These are phyloP conservation scores for Tetramorium simillimum DNA, from an alignment of 1,140 invertebrate species.

Conservation along the genomic window DNA sequence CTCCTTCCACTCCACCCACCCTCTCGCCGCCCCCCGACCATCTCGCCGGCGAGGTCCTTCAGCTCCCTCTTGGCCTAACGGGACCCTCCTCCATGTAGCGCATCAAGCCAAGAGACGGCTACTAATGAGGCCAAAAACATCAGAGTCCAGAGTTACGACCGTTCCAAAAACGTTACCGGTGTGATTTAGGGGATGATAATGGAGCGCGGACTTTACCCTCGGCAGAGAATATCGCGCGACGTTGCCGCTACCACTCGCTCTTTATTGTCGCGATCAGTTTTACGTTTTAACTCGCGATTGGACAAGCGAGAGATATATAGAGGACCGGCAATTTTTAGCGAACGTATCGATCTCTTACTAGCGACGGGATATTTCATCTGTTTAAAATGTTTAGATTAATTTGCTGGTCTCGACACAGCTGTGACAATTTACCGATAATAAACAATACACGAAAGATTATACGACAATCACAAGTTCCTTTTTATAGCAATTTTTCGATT, in stretches of 20 bases:
- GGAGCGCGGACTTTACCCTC: slow-evolving; percentile 77
- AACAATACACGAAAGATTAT: not conserved
- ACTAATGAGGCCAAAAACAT: slow-evolving; percentile 85
- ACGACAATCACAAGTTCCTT: not conserved
- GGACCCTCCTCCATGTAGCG: slow-evolving; percentile 74
- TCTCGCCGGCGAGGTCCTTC: slow-evolving; percentile 32
- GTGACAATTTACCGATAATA: not conserved
- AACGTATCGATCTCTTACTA: slow-evolving; percentile 15
- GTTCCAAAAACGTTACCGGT: slow-evolving; percentile 82
- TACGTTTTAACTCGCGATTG: slow-evolving; percentile 27
- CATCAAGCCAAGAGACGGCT: slow-evolving; percentile 78
- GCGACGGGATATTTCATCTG: not conserved
- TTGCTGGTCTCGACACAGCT: not conserved
- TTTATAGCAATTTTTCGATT: not conserved
- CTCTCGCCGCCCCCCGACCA: slow-evolving; percentile 53
- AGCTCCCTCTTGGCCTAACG: slow-evolving; percentile 65
- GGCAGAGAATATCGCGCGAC: slow-evolving; percentile 55
- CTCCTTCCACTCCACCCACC: slow-evolving; percentile 64
- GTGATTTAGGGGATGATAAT: slow-evolving; percentile 84
- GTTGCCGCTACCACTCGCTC: not conserved
- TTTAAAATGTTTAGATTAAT: not conserved
- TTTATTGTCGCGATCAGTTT: slow-evolving; percentile 46
- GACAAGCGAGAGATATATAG: not conserved
- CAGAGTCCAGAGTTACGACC: slow-evolving; percentile 78
- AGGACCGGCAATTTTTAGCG: slow-evolving; percentile 6